phyloP scores from a whole-genome alignment of 1,140 invertebrate species.

The Diuraphis noxia region DNA sequence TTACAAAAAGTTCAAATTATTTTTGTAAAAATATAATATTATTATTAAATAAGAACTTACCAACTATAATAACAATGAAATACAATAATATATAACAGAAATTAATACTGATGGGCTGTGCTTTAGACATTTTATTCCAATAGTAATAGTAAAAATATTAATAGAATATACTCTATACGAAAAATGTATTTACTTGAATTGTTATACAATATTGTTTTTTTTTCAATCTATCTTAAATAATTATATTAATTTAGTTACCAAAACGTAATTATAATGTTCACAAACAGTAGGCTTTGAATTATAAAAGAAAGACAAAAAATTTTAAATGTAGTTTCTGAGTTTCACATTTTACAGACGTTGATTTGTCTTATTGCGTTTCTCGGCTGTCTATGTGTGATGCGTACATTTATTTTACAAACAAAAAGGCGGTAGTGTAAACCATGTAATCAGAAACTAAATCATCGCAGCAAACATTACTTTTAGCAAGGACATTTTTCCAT shows the following conservation, averaged over 20 bases:
- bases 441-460: conserved; percentile 24
- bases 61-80: neutral
- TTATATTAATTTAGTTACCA: neutral
- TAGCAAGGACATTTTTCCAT: conserved; percentile 2
- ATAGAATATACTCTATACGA: neutral
- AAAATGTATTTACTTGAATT: neutral
- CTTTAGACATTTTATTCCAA: neutral
- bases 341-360: neutral
- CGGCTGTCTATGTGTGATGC: neutral
- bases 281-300: neutral
- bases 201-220: neutral
- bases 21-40: neutral
- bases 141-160: neutral
- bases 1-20: neutral
- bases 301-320: neutral
- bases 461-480: conserved; percentile 3
- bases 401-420: neutral
- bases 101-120: neutral
- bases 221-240: neutral
- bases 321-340: neutral
- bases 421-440: neutral
- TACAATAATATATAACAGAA: neutral
- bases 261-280: neutral
- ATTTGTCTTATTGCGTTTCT: neutral
- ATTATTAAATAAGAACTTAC: neutral